phyloP scores from a whole-genome alignment of 2,797 vertebrate genomes.

The Microctenopoma lineatum region DNA sequence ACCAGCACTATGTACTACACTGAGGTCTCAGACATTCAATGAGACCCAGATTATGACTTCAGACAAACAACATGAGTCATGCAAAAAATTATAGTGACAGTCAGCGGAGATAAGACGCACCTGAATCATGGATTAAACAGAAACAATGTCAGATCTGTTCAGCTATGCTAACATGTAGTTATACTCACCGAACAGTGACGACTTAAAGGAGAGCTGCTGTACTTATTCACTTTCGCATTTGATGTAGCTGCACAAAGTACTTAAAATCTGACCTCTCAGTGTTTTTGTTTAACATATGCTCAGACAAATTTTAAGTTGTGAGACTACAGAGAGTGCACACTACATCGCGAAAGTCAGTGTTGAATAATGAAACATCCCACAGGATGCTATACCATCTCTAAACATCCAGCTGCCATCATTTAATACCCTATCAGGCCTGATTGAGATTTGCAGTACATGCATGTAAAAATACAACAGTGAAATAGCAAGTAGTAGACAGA shows the following conservation, averaged over 20 bases:
- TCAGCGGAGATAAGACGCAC: slow-evolving; percentile 27
- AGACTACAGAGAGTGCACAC: slow-evolving; percentile 36
- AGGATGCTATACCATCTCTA: too few relatives aligned
- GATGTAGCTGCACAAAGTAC: slow-evolving; percentile 40
- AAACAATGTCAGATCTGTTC: slow-evolving; percentile 40
- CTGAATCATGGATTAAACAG: slow-evolving; percentile 36
- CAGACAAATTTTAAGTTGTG: slow-evolving; percentile 49
- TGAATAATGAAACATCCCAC: not conserved
- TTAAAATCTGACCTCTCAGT: slow-evolving; percentile 48
- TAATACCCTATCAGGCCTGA: not conserved
- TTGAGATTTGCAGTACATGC: slow-evolving; percentile 27
- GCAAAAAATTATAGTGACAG: slow-evolving; percentile 25
- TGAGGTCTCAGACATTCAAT: slow-evolving; percentile 17
- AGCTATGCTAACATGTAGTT: slow-evolving; percentile 21
- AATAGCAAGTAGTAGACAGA: slow-evolving; percentile 47
- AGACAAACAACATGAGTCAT: slow-evolving; percentile 48
- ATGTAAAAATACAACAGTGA: slow-evolving; percentile 41
- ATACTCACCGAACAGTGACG: slow-evolving; percentile 9
- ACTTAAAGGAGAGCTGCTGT: slow-evolving; percentile 21
- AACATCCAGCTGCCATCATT: slow-evolving; percentile 1
- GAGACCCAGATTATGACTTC: slow-evolving; percentile 36
- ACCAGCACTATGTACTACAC: slow-evolving; percentile 18
- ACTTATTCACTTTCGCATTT: slow-evolving; percentile 20
- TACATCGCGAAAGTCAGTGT: not conserved
- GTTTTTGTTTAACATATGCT: slow-evolving; percentile 47